Evolutionary conservation across 2,888 invertebrate species (phyloP).

Genomic region (Sabatieria punctata): DNA sequence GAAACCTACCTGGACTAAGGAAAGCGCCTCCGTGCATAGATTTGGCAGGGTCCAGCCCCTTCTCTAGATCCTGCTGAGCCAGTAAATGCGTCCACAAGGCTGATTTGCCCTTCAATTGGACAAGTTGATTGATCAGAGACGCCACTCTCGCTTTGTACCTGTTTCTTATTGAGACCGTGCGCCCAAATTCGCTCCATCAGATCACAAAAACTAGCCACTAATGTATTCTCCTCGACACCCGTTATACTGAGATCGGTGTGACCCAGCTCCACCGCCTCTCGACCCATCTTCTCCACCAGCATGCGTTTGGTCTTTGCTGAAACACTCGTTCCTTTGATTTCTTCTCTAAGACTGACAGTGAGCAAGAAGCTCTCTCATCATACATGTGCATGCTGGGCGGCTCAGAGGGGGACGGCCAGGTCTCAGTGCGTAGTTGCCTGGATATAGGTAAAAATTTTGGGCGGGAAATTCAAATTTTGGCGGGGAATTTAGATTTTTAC

Average conservation of each 20-base stretch:
- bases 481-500: no score
- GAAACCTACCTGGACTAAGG: slow-evolving; percentile 40
- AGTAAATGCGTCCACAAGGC: slow-evolving; percentile 88
- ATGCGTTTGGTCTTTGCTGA: slow-evolving; percentile 70
- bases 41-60: slow-evolving; percentile 41
- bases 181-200: slow-evolving; percentile 91
- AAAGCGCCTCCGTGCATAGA: slow-evolving; percentile 37
- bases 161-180: slow-evolving; percentile 82
- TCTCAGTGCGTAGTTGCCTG: no score
- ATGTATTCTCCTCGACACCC: slow-evolving; percentile 84
- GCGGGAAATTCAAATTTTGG: no score
- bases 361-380: no score
- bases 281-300: slow-evolving; percentile 94
- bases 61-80: slow-evolving; percentile 58
- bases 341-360: no score
- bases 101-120: slow-evolving; percentile 56
- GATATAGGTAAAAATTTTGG: no score
- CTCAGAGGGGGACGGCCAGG: no score
- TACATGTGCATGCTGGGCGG: no score
- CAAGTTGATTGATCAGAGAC: neutral
- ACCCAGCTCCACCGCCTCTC: slow-evolving; percentile 82
- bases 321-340: no score
- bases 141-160: slow-evolving; percentile 37
- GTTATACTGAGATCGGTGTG: slow-evolving; percentile 54
- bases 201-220: slow-evolving; percentile 94